These are phyloP conservation scores for Ophraella communa DNA, from an alignment of 2,888 invertebrate species.

Conservation along the genomic window DNA sequence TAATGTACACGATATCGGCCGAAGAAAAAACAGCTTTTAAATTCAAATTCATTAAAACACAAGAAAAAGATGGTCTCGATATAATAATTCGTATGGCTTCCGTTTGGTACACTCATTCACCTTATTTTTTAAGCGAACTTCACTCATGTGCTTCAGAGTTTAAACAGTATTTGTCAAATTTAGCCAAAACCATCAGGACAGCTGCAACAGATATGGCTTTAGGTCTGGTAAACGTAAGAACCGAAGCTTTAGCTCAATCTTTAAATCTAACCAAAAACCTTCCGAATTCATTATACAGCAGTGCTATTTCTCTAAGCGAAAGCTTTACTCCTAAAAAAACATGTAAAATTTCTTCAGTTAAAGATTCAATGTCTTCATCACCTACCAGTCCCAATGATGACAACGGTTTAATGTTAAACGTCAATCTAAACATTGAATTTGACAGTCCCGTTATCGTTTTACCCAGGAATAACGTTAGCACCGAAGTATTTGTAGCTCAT, in stretches of 20 bases:
- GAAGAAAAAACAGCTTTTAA: constrained; percentile 62
- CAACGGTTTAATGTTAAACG: constrained; percentile 50
- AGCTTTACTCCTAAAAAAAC: constrained; percentile 59
- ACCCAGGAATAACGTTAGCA: constrained; percentile 77
- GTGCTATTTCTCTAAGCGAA: constrained; percentile 55
- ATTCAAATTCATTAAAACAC: constrained; percentile 61
- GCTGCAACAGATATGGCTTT: constrained; percentile 95
- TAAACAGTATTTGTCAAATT: constrained; percentile 83
- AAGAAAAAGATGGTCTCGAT: constrained; percentile 51
- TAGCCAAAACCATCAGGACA: constrained; percentile 84
- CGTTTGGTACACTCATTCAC: constrained; percentile 93
- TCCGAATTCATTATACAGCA: constrained; percentile 58
- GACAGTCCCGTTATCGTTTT: constrained; percentile 92
- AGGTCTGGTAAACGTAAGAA: constrained; percentile 79
- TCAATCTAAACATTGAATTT: constrained; percentile 77
- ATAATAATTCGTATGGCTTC: constrained; percentile 77
- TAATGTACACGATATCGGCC: constrained; percentile 54
- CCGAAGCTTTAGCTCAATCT: constrained; percentile 66
- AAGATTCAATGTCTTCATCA: constrained; percentile 57
- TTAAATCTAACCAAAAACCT: constrained; percentile 66
- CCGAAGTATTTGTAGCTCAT: constrained; percentile 89
- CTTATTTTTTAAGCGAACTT: constrained; percentile 83
- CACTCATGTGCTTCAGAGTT: constrained; percentile 90
- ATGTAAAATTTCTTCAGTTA: constrained; percentile 54
- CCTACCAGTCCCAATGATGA: constrained; percentile 57